Evolutionary conservation across 2,113 vertebrate genomes (phyloP).

Genomic region (Melospiza melodia): DNA sequence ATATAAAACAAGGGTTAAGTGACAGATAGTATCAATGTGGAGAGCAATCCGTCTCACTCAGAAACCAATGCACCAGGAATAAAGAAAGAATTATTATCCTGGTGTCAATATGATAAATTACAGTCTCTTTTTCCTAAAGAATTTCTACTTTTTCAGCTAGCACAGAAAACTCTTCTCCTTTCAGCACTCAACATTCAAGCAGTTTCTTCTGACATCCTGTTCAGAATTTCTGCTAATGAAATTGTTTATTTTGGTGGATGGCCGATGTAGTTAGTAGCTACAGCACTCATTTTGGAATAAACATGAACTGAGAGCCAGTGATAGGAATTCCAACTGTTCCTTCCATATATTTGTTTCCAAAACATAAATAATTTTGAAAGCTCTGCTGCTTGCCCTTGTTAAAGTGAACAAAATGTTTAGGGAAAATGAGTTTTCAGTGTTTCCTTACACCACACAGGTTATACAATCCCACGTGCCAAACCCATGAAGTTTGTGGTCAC

Average conservation of each 20-base stretch:
- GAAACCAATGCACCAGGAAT: not conserved
- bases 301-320: not conserved
- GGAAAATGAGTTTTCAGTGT: not conserved
- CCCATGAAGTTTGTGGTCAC: not conserved
- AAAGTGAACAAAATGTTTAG: not conserved
- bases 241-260: conserved; percentile 6
- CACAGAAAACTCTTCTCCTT: not conserved
- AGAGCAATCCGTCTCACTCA: conserved; percentile 52
- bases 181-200: not conserved
- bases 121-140: not conserved
- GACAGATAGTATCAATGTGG: conserved; percentile 45
- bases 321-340: not conserved
- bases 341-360: not conserved
- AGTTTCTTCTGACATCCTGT: not conserved
- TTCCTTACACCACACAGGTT: not conserved
- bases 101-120: conserved; percentile 60
- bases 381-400: not conserved
- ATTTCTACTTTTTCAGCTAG: not conserved
- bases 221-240: not conserved
- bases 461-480: not conserved
- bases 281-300: not conserved
- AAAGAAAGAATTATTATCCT: conserved; percentile 53
- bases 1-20: conserved; percentile 51
- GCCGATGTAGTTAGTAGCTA: not conserved
- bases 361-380: conserved; percentile 12